These are phyloP conservation scores for Diorhabda sublineata DNA, from an alignment of 1,140 invertebrate species.

Conservation along the genomic window DNA sequence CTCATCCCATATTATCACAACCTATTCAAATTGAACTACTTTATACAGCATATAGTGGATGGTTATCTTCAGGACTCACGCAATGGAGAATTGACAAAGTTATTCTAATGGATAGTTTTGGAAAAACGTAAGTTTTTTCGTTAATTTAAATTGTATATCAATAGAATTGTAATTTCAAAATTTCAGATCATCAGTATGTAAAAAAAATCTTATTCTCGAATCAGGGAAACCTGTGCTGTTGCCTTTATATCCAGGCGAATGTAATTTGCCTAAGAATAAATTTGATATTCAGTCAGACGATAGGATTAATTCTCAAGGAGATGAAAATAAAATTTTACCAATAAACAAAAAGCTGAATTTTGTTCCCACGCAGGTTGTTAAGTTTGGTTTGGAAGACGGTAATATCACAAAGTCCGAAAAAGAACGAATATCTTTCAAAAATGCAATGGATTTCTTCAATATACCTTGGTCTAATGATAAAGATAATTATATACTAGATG, in stretches of 20 bases:
- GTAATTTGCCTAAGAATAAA: constrained; percentile 53
- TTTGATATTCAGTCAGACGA: constrained; percentile 26
- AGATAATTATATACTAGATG: constrained; percentile 51
- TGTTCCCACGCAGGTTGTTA: constrained; percentile 45
- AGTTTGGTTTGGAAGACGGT: constrained; percentile 39
- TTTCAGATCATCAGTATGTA: constrained; percentile 72
- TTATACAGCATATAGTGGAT: constrained; percentile 86
- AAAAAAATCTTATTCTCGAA: constrained; percentile 67
- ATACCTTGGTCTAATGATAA: constrained; percentile 51
- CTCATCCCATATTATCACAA: constrained; percentile 77
- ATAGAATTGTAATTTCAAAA: neutral
- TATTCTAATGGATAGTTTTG: constrained; percentile 78
- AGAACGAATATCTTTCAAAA: constrained; percentile 39
- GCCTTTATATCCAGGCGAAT: constrained; percentile 71
- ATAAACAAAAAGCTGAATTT: constrained; percentile 26
- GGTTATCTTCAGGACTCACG: constrained; percentile 80
- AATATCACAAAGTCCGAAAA: constrained; percentile 15
- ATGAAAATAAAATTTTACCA: constrained; percentile 9
- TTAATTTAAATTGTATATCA: neutral
- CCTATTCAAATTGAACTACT: constrained; percentile 67
- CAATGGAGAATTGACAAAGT: constrained; percentile 79
- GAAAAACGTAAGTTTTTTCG: constrained; percentile 60
- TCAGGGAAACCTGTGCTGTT: constrained; percentile 68
- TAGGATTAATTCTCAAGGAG: constrained; percentile 26
- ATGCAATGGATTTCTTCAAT: constrained; percentile 49